Conservation (phyloP, 2,888 invertebrate genomes). For the Heterodera filipjevi region DNA sequence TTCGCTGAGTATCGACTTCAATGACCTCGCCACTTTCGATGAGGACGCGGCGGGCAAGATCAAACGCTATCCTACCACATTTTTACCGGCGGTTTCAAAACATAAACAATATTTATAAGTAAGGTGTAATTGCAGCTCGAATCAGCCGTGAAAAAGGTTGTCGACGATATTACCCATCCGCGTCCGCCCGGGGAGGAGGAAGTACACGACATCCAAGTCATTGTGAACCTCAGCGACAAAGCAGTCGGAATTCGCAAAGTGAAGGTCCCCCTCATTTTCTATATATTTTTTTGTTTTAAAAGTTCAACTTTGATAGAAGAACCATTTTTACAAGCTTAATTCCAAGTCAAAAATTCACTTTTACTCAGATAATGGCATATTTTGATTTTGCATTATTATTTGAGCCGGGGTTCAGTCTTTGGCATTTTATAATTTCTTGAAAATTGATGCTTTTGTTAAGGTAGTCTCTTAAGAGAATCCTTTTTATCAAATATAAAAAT, state of each 20-base stretch:
- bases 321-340: too few relatives aligned
- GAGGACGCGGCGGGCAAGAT: conserved; percentile 83
- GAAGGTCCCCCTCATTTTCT: conserved; percentile 37
- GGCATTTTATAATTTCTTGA: too few relatives aligned
- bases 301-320: too few relatives aligned
- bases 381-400: too few relatives aligned
- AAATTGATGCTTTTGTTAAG: too few relatives aligned
- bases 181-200: conserved; percentile 86
- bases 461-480: too few relatives aligned
- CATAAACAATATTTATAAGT: background rate
- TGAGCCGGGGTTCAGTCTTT: too few relatives aligned
- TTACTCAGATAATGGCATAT: too few relatives aligned
- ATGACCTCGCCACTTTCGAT: conserved; percentile 91
- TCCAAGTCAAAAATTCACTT: too few relatives aligned
- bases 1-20: conserved; percentile 87
- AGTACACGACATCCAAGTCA: conserved; percentile 83
- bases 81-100: conserved; percentile 75
- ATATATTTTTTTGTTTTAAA: too few relatives aligned
- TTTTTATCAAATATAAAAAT: too few relatives aligned
- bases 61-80: conserved; percentile 87
- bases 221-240: conserved; percentile 55
- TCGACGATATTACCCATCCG: conserved; percentile 92
- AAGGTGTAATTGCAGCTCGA: conserved; percentile 74
- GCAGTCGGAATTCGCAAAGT: conserved; percentile 54
- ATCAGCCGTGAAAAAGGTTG: conserved; percentile 92